Conservation (phyloP, 2,113 vertebrate genomes). For the Trematomus loennbergii region DNA sequence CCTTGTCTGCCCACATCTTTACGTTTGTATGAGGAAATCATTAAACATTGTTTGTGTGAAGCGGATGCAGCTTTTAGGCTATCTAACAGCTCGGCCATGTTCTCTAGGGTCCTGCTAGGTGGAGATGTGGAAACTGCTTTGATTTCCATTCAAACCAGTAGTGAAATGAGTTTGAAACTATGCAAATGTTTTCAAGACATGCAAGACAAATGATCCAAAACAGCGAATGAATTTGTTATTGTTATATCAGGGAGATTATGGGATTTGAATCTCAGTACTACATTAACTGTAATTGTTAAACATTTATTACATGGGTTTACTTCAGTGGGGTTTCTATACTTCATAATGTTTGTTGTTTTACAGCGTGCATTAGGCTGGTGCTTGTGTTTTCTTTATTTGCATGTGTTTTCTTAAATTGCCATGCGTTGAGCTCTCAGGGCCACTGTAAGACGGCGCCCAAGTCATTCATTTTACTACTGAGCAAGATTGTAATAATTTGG, state of each 20-base stretch:
- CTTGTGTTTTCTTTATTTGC: constrained; percentile 10
- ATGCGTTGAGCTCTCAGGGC: not conserved
- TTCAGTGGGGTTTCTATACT: not conserved
- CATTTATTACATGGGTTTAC: no score
- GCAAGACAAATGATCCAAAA: constrained; percentile 2
- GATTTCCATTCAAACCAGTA: constrained; percentile 35
- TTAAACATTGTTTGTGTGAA: constrained; percentile 81
- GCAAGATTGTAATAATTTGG: not conserved
- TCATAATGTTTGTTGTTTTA: not conserved
- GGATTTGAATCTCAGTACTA: not conserved
- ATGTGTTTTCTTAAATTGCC: not conserved
- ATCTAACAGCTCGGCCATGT: constrained; percentile 63
- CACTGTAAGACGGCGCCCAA: not conserved
- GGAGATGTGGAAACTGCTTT: constrained; percentile 55
- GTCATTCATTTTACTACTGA: not conserved
- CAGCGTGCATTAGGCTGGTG: not conserved
- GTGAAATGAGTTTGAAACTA: constrained; percentile 19
- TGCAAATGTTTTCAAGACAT: not conserved
- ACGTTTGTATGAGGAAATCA: constrained; percentile 82
- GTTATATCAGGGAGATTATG: not conserved
- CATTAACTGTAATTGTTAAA: no score
- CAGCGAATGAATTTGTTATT: not conserved
- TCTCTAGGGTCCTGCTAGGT: constrained; percentile 55
- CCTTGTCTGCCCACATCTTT: constrained; percentile 78
- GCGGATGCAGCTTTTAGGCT: constrained; percentile 47